Evolutionary conservation across 2,797 vertebrate species (phyloP), one percentile per base, ranked within the genome.

Genomic region (Platyrinchus mystaceus): DNA sequence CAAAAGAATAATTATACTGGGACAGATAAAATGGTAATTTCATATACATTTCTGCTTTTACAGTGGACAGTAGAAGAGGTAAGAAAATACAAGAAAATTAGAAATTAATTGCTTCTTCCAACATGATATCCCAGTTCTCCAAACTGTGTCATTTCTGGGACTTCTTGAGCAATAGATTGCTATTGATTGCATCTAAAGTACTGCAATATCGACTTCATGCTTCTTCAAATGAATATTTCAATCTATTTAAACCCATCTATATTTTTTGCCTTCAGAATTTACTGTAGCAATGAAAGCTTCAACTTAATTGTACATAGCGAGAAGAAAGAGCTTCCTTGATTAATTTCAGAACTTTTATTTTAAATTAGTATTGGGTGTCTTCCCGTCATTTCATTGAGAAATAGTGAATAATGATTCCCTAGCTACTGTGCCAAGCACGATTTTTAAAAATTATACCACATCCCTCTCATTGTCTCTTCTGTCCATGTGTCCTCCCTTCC

Each of bases 351-450:
- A 83, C 30, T 68, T 94, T 32, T 46, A 21, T 76, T 79, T 92
- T 68, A 80, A 81, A 58, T 27, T 81, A 27, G 7, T n/a, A 14
- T 55, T 58, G 46, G 30, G 24, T 71, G 27, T 23, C 43, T 86
- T 90, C 58, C 62, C 74, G 52, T 41, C 59, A 30, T 62, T 68
- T 78, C 34, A 17, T 21, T 63, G 59, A 60, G 32, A 85, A 88
- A 78, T 0, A 47, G 28, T 15, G 41, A 91, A 39, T 49, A 78
- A 58, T 28, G 28, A 50, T 19, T 75, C 69, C 43, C 36, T 20
- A 52, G 22, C 12, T 82, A 39, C 69, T 41, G 27, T 20, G n/a
- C 27, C 62, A 73, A 44, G 62, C 28, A 69, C 0, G 0, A 32
- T 34, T 80, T 91, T 87, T 71, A 50, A 64, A 50, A 85, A 14